Evolutionary conservation across 2,113 vertebrate species (phyloP).

Genomic region (Lophotis ruficrista): DNA sequence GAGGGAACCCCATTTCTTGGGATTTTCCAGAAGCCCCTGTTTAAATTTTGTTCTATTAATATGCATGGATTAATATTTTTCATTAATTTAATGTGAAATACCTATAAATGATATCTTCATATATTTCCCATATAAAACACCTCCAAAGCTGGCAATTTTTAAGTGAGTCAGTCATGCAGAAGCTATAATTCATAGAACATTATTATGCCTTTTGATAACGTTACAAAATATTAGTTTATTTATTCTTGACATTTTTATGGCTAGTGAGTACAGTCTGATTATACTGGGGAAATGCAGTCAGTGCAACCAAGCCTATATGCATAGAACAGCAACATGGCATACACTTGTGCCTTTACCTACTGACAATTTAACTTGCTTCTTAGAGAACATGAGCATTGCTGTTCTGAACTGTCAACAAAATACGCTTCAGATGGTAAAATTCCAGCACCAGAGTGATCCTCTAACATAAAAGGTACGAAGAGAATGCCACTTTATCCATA

Average conservation of each 20-base stretch:
- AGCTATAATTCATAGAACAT: neutral
- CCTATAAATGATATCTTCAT: neutral
- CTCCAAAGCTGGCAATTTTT: neutral
- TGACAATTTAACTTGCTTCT: neutral
- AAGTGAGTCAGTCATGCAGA: neutral
- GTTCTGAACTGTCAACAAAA: neutral
- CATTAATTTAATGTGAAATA: neutral
- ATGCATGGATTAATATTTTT: neutral
- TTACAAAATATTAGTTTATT: neutral
- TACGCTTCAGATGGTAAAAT: neutral
- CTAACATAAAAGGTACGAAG: neutral
- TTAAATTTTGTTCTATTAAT: neutral
- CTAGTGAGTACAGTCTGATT: neutral
- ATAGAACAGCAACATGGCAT: neutral
- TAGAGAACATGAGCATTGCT: neutral
- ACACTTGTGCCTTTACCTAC: neutral
- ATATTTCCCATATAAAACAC: neutral
- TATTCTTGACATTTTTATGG: neutral
- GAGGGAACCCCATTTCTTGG: neutral
- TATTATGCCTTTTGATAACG: neutral
- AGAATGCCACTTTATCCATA: neutral
- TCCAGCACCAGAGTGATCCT: neutral
- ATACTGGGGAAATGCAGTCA: neutral
- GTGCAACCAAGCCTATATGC: neutral
- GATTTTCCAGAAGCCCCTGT: neutral